phyloP scores from a whole-genome alignment of 2,797 vertebrate genomes.

The Gambusia yucatana region DNA sequence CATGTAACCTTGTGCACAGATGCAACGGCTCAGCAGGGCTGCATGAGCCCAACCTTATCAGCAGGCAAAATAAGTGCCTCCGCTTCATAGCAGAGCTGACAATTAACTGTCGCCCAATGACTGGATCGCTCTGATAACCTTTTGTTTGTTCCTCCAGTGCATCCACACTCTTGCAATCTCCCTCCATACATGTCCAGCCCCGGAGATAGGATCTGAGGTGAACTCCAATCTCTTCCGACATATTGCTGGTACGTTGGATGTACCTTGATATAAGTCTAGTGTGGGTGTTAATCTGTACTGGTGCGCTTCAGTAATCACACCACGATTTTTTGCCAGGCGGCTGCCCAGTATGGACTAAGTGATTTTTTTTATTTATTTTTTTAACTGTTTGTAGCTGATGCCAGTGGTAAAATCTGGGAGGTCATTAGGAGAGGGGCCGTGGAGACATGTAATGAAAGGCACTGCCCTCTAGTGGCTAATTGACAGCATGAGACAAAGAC shows the following conservation, averaged over 20 bases:
- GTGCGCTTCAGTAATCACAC: constrained; percentile 8
- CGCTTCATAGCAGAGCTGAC: constrained; percentile 66
- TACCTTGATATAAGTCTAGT: constrained; percentile 31
- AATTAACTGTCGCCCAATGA: constrained; percentile 79
- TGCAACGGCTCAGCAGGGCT: constrained; percentile 67
- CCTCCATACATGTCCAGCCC: constrained; percentile 21
- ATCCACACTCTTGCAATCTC: constrained; percentile 54
- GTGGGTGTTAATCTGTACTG: constrained; percentile 21
- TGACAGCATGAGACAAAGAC: background rate
- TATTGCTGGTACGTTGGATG: constrained; percentile 52
- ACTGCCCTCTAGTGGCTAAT: constrained; percentile 65
- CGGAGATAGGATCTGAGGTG: constrained; percentile 61
- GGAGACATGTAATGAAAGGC: constrained; percentile 18
- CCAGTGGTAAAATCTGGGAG: constrained; percentile 37
- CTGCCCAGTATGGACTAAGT: constrained; percentile 15
- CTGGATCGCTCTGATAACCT: constrained; percentile 83
- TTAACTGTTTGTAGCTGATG: constrained; percentile 32
- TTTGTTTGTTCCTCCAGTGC: constrained; percentile 65
- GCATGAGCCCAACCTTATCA: constrained; percentile 75
- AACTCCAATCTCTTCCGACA: constrained; percentile 69
- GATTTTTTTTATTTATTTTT: background rate
- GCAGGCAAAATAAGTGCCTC: constrained; percentile 73
- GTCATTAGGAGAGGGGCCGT: constrained; percentile 48
- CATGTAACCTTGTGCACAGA: constrained; percentile 61
- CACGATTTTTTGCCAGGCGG: constrained; percentile 20